These are phyloP conservation scores for Linyphia triangularis DNA, from an alignment of 2,888 invertebrate species.

Conservation along the genomic window DNA sequence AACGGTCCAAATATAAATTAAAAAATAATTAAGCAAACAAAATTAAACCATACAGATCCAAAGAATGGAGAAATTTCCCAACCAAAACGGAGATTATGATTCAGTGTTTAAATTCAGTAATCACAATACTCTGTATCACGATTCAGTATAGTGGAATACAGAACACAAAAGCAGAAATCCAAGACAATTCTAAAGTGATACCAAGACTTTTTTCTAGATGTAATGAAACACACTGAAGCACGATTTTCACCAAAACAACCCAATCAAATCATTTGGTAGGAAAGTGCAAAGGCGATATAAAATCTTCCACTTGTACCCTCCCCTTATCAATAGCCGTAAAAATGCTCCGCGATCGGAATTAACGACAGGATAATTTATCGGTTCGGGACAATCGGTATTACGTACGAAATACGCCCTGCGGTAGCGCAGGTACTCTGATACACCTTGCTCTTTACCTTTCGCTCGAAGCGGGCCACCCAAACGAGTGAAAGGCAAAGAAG, in stretches of 20 bases:
- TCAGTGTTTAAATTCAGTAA: not conserved
- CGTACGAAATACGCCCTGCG: constrained; percentile 40
- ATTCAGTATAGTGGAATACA: not conserved
- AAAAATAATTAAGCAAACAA: too few species aligned
- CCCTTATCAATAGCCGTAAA: constrained; percentile 22
- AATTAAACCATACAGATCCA: too few species aligned
- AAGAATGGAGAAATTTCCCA: too few species aligned
- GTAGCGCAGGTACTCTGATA: not conserved
- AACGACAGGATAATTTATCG: constrained; percentile 59
- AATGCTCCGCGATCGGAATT: constrained; percentile 41
- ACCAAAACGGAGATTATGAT: not conserved
- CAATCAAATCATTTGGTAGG: not conserved
- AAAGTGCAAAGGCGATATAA: not conserved
- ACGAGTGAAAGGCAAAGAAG: not conserved
- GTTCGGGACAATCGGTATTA: constrained; percentile 17
- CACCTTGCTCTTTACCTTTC: not conserved
- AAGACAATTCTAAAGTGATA: not conserved
- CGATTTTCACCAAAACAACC: not conserved
- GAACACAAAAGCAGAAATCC: not conserved
- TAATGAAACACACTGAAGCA: not conserved
- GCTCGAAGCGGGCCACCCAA: constrained; percentile 35
- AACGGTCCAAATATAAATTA: too few species aligned
- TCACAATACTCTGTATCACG: not conserved
- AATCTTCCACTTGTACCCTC: not conserved
- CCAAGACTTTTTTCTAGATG: not conserved